phyloP scores from a whole-genome alignment of 2,113 vertebrate genomes.

The Sturnus vulgaris region DNA sequence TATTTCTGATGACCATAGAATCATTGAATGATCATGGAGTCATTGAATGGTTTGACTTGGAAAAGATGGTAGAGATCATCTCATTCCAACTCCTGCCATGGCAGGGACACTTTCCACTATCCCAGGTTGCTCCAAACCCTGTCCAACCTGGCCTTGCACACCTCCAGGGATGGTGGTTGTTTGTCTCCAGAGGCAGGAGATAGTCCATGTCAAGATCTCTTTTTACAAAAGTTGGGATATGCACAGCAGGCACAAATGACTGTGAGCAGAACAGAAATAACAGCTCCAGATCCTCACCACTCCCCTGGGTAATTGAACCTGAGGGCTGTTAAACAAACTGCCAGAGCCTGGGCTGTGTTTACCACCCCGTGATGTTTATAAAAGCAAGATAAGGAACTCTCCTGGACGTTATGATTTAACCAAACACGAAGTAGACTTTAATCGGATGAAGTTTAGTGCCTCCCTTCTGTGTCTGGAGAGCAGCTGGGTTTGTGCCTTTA shows the following conservation, averaged over 20 bases:
- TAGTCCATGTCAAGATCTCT: background rate
- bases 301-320: background rate
- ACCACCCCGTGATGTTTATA: background rate
- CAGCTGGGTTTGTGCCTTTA: background rate
- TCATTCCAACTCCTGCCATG: background rate
- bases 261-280: background rate
- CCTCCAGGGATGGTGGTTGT: background rate
- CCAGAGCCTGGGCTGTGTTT: background rate
- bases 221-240: background rate
- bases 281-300: background rate
- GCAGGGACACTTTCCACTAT: background rate
- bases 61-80: background rate
- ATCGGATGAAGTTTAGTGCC: background rate
- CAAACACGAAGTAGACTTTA: background rate
- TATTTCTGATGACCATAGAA: background rate
- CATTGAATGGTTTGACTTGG: background rate
- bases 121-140: background rate
- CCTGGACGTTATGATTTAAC: background rate
- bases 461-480: background rate
- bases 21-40: too few species aligned
- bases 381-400: background rate
- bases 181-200: background rate
- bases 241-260: background rate
- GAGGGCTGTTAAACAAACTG: background rate
- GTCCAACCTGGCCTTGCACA: background rate